phyloP scores from a whole-genome alignment of 2,888 invertebrate genomes.

The Megaustenia siamemsis region DNA sequence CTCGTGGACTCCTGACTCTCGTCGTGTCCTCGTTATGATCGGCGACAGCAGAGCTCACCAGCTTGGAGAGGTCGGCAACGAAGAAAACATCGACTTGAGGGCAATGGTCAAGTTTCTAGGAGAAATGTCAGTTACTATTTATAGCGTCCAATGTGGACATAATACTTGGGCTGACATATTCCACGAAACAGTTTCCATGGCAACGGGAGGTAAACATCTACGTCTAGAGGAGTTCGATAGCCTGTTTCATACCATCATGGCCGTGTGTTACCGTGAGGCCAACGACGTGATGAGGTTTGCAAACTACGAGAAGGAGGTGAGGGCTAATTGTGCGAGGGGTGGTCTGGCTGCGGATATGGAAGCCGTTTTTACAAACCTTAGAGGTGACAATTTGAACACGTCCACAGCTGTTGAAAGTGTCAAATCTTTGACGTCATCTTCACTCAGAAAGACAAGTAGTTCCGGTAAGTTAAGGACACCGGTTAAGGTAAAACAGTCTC shows the following conservation, averaged over 20 bases:
- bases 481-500: not conserved
- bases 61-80: slow-evolving; percentile 64
- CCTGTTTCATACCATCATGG: slow-evolving; percentile 76
- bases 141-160: slow-evolving; percentile 51
- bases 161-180: slow-evolving; percentile 58
- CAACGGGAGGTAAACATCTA: slow-evolving; percentile 71
- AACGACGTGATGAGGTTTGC: slow-evolving; percentile 12
- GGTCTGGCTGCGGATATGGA: slow-evolving; percentile 65
- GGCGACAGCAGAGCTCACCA: slow-evolving; percentile 76
- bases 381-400: slow-evolving; percentile 56
- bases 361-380: slow-evolving; percentile 63
- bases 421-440: not conserved
- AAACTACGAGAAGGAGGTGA: slow-evolving; percentile 67
- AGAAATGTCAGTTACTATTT: slow-evolving; percentile 48
- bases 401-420: not conserved
- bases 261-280: slow-evolving; percentile 75
- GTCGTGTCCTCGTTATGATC: slow-evolving; percentile 74
- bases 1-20: slow-evolving; percentile 71
- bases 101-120: slow-evolving; percentile 64
- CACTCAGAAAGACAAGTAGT: not conserved
- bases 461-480: not conserved
- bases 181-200: slow-evolving; percentile 66
- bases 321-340: slow-evolving; percentile 59
- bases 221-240: slow-evolving; percentile 70
- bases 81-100: slow-evolving; percentile 72